Conservation (phyloP, 2,113 vertebrate species). For the Actenoides hombroni region DNA sequence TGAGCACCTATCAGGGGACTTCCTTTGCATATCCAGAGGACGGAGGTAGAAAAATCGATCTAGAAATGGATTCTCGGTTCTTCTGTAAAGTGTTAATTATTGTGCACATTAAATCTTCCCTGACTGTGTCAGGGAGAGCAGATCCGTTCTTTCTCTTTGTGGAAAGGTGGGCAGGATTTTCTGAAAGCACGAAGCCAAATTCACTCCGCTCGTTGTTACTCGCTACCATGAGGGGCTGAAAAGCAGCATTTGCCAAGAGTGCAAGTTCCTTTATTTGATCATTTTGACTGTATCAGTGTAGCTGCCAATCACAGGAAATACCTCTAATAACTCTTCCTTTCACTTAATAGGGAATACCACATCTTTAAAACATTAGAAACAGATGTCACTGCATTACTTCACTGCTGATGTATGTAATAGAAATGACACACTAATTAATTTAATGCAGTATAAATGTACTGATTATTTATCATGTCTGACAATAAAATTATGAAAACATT, state of each 20-base stretch:
- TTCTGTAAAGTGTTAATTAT: neutral
- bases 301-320: constrained; percentile 59
- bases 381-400: constrained; percentile 80
- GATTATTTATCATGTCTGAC: constrained; percentile 86
- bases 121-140: neutral
- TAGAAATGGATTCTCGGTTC: neutral
- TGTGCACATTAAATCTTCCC: neutral
- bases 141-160: neutral
- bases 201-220: neutral
- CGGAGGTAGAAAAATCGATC: neutral
- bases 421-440: constrained; percentile 85
- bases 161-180: neutral
- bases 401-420: constrained; percentile 81
- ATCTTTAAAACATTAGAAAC: constrained; percentile 78
- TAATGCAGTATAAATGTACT: constrained; percentile 82
- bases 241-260: constrained; percentile 29
- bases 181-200: neutral
- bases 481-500: constrained; percentile 87
- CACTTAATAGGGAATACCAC: constrained; percentile 73
- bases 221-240: constrained; percentile 7
- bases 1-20: neutral
- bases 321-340: constrained; percentile 70
- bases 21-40: neutral
- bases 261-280: constrained; percentile 41
- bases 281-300: constrained; percentile 30